phyloP scores from a whole-genome alignment of 2,888 invertebrate species.

The Agrochola litura region DNA sequence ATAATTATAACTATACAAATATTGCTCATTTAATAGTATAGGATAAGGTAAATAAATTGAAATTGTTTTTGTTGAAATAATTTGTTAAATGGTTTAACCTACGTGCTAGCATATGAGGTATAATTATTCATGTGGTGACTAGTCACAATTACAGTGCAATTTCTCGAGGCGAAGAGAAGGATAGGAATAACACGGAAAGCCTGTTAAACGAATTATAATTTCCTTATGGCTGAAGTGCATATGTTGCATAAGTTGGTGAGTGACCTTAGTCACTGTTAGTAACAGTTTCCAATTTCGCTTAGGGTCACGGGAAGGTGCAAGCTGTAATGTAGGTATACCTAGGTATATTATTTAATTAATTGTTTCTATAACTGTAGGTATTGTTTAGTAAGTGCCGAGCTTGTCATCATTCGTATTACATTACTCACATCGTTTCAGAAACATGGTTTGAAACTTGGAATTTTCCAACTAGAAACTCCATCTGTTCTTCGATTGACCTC shows the following conservation, averaged over 20 bases:
- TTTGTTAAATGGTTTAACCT: constrained; percentile 1
- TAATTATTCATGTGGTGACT: constrained; percentile 6
- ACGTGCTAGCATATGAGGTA: constrained; percentile 2
- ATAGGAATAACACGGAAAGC: constrained; percentile 25
- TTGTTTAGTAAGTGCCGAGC: background rate
- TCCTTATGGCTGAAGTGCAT: constrained; percentile 34
- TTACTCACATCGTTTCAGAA: background rate
- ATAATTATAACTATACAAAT: too few relatives aligned
- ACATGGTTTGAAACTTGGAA: constrained; percentile 29
- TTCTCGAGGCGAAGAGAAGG: constrained; percentile 3
- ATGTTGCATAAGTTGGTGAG: too few relatives aligned
- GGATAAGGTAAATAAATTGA: constrained; percentile 6
- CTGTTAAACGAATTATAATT: constrained; percentile 6
- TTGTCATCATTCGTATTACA: constrained; percentile 3
- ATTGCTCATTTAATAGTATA: too few relatives aligned
- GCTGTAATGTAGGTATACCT: background rate
- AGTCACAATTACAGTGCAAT: constrained; percentile 8
- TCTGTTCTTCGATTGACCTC: constrained; percentile 42
- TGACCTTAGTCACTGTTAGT: background rate
- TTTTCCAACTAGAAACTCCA: constrained; percentile 27
- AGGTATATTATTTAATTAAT: background rate
- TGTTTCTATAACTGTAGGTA: background rate
- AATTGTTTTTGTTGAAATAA: background rate
- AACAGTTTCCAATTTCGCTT: background rate
- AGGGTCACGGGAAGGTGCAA: background rate